Percentiles rank a stretch among this genome's conserved stretches.
Evolutionary conservation across 2,113 vertebrate species (phyloP).

Genomic region (Cephalopholis sonnerati): DNA sequence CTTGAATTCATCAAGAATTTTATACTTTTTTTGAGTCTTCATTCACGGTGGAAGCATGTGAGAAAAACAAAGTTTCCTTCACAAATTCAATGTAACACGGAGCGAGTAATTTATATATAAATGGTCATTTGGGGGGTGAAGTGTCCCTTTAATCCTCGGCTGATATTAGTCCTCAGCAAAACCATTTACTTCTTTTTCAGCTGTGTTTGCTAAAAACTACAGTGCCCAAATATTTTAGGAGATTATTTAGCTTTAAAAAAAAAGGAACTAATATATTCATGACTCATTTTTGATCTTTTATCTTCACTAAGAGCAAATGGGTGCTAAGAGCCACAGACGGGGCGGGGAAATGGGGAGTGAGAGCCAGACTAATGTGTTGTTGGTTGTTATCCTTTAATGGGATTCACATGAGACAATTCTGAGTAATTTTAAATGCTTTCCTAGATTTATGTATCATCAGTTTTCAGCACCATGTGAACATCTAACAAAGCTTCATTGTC

Average conservation of each 20-base stretch:
- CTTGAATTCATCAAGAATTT: too few species aligned
- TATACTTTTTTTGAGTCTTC: too few species aligned
- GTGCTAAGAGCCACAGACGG: neutral
- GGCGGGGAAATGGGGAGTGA: neutral
- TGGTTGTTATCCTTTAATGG: neutral
- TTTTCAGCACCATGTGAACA: neutral
- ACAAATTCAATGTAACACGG: too few species aligned
- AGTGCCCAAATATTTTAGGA: neutral
- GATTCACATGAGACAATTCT: neutral
- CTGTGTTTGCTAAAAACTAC: neutral
- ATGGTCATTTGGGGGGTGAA: too few species aligned
- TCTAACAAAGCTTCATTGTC: constrained; percentile 8
- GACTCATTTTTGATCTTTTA: neutral
- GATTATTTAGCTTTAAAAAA: neutral
- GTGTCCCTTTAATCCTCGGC: neutral
- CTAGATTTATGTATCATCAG: neutral
- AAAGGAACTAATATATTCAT: too few species aligned
- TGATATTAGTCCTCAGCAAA: neutral
- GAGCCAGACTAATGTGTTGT: neutral
- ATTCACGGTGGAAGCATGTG: too few species aligned
- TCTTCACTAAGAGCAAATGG: neutral
- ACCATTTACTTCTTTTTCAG: neutral
- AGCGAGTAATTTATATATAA: too few species aligned
- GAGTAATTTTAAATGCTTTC: neutral
- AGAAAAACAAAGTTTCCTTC: too few species aligned